A percentile compares a stretch with the other conserved stretches of the same genome.
Conservation (phyloP, 1,140 invertebrate genomes). For the Thaumatotibia leucotreta region DNA sequence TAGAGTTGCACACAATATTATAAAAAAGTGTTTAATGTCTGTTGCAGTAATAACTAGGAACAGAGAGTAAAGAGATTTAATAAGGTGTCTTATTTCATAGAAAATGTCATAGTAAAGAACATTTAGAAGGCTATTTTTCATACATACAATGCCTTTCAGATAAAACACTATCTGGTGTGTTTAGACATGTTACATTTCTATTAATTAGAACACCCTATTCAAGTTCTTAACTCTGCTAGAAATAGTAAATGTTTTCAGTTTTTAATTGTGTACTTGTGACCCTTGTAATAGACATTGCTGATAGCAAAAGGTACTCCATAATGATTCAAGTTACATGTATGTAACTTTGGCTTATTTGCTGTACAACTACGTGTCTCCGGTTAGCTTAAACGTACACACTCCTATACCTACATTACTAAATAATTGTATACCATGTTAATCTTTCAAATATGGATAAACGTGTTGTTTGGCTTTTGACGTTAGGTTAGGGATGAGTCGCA, state of each 20-base stretch:
- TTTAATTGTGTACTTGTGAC: conserved; percentile 64
- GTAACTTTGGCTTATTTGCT: background rate
- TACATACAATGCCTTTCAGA: background rate
- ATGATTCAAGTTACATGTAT: background rate
- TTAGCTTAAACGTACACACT: conserved; percentile 2
- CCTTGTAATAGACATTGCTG: conserved; percentile 34
- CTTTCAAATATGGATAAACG: conserved; percentile 43
- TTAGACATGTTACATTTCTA: background rate
- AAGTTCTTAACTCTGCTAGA: background rate
- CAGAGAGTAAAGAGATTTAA: background rate
- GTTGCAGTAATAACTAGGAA: conserved; percentile 40
- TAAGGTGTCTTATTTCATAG: background rate
- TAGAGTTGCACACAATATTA: conserved; percentile 59
- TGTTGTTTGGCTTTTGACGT: conserved; percentile 70
- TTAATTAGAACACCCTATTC: background rate
- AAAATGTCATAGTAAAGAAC: conserved; percentile 12
- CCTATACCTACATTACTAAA: conserved; percentile 11
- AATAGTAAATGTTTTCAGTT: conserved; percentile 61
- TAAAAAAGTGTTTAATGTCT: conserved; percentile 50
- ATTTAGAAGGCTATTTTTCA: background rate
- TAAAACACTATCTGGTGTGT: no score
- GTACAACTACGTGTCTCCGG: background rate
- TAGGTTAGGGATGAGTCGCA: conserved; percentile 62
- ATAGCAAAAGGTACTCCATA: background rate
- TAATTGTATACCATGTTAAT: conserved; percentile 34